Conservation (phyloP, 2,113 vertebrate genomes). For the Esox niger region DNA sequence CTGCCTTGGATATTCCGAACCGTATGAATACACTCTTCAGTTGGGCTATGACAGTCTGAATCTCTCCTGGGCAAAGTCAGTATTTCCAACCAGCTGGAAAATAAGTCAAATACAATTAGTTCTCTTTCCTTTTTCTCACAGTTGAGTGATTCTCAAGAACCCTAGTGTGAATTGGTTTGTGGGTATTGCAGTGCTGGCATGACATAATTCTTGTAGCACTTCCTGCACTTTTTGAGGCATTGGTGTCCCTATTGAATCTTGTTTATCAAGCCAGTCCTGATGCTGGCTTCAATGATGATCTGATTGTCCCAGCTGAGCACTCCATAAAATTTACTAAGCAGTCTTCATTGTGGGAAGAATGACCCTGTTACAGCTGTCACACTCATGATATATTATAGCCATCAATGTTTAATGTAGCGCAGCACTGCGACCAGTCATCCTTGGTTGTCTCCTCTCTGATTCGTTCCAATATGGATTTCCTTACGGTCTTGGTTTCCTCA, state of each 20-base stretch:
- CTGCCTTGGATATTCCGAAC: too few species aligned
- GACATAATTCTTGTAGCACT: background rate
- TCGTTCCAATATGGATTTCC: conserved; percentile 3
- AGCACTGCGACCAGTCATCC: conserved; percentile 12
- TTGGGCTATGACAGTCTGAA: too few species aligned
- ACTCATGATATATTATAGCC: conserved; percentile 11
- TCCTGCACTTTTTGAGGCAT: background rate
- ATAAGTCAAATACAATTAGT: too few species aligned
- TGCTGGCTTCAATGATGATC: too few species aligned
- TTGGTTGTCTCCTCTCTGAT: conserved; percentile 8
- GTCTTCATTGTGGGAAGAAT: conserved; percentile 12
- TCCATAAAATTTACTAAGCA: conserved; percentile 11
- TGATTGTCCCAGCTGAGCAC: conserved; percentile 10
- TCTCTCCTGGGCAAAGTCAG: too few species aligned
- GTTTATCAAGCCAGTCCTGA: conserved; percentile 9
- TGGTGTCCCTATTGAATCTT: conserved; percentile 5
- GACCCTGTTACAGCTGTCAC: background rate
- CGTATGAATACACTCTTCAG: too few species aligned
- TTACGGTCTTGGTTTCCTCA: conserved; percentile 5
- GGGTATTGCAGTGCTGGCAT: conserved; percentile 10
- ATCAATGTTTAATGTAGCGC: background rate
- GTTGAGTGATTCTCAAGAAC: too few species aligned
- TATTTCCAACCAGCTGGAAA: too few species aligned
- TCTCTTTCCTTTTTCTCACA: too few species aligned
- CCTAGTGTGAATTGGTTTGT: background rate